phyloP scores from a whole-genome alignment of 2,888 invertebrate species.

The Polia nebulosa region DNA sequence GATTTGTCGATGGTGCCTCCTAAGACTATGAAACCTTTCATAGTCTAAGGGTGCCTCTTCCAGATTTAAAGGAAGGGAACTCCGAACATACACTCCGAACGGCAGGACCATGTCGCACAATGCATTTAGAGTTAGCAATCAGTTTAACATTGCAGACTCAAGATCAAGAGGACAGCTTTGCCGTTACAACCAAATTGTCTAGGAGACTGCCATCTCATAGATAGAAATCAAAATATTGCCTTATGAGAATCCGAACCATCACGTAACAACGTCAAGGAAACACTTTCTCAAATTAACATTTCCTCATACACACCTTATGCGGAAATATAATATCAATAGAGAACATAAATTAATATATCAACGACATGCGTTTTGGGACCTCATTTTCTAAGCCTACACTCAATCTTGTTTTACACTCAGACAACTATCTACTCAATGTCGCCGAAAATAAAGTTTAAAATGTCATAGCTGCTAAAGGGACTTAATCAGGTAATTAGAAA shows the following conservation, averaged over 20 bases:
- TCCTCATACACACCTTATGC: constrained; percentile 8
- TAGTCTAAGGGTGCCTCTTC: background rate
- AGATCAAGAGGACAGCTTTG: background rate
- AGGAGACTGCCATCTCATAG: background rate
- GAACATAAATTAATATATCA: constrained; percentile 24
- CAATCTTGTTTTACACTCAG: background rate
- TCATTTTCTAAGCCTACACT: constrained; percentile 3
- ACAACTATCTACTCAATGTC: background rate
- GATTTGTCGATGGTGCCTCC: too few species aligned
- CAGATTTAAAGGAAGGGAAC: background rate
- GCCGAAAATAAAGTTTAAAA: constrained; percentile 21
- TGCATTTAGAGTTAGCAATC: too few species aligned
- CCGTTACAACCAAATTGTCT: background rate
- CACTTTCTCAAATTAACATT: constrained; percentile 26
- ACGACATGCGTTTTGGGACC: background rate
- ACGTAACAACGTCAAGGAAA: constrained; percentile 18
- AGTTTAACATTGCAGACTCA: too few species aligned
- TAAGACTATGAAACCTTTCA: too few species aligned
- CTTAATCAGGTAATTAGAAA: constrained; percentile 20
- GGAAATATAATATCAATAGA: constrained; percentile 33
- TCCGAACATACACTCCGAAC: too few species aligned
- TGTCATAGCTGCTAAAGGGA: background rate
- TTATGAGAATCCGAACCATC: background rate
- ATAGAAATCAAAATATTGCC: background rate
- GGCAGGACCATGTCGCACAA: too few species aligned